These are phyloP conservation scores for Trichogramma pretiosum DNA, from an alignment of 1,140 invertebrate genomes.

Conservation along the genomic window DNA sequence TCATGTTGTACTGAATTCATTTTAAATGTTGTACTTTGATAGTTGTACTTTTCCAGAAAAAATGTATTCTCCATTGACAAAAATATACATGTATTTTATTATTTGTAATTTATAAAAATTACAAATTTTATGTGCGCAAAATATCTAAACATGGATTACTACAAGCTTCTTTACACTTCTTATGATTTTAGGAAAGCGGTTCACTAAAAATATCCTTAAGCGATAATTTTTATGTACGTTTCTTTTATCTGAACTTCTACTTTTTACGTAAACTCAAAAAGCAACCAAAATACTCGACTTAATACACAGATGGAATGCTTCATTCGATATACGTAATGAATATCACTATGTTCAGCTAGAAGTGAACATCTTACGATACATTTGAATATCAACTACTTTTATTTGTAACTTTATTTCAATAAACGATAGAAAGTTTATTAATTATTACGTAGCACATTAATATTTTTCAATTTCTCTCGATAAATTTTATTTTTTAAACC, in stretches of 20 bases:
- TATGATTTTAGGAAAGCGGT: neutral
- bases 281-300: constrained; percentile 11
- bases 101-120: neutral
- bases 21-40: no score
- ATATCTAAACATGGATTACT: constrained; percentile 8
- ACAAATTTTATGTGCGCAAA: constrained; percentile 3
- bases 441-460: neutral
- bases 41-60: no score
- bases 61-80: no score
- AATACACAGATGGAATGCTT: constrained; percentile 18
- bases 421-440: neutral
- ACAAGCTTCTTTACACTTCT: constrained; percentile 2
- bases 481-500: constrained; percentile 10
- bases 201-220: neutral
- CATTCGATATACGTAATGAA: constrained; percentile 13
- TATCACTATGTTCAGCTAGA: constrained; percentile 7
- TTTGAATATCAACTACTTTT: neutral
- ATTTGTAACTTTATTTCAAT: neutral
- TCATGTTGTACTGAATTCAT: neutral
- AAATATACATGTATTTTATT: neutral
- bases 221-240: neutral
- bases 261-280: constrained; percentile 11
- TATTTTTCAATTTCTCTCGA: neutral
- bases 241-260: neutral
- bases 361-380: constrained; percentile 3